Evolutionary conservation across 2,888 invertebrate species (phyloP), one percentile per base, ranked within the genome.

Genomic region (Andrena marginata): DNA sequence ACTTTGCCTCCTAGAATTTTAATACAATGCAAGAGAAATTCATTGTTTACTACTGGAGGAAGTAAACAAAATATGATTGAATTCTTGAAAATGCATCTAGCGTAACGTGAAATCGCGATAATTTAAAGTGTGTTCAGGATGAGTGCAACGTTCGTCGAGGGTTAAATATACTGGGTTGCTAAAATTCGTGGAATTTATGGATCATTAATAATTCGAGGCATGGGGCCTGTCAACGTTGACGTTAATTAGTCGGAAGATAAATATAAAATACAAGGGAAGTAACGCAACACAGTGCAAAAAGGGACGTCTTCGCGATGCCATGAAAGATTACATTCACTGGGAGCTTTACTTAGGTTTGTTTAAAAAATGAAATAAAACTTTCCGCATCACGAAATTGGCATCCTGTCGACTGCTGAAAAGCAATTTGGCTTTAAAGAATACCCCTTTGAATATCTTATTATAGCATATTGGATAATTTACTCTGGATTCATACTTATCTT

Each of bases 151-250:
- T 16, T 51, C 54, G 31, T 33, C 1, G 2, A 26, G 29, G 29
- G 65, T 60, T 67, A 75, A 75, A 67, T 75, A 67, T 75, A 67
- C 35, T 13, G n/a, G 10, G 49, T 62, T 75, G n/a, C 35, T 60
- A 31, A 75, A 65, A 51, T 60, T 29, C 29, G 29, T 67, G 62
- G 77, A 77, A 77, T 77, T 59, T 29, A 42, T 35, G 31, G 51
- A 31, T 75, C 77, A 75, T 77, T 77, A 77, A 75, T 77, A 75
- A 77, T 60, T 60, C 29, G 16, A 67, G 51, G 10, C 75, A 51
- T 29, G 23, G 31, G 60, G 60, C 49, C 51, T 29, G 65, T 51
- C 23, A 3, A 6, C 31, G 51, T 67, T 77, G 77, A 67, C 75
- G 60, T 75, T 77, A 65, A 77, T 75, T 77, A 75, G 65, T 51